A percentile compares a stretch with the other conserved stretches of the same genome.
These are phyloP conservation scores for Crypturellus undulatus DNA, from an alignment of 2,113 vertebrate genomes.

Conservation along the genomic window DNA sequence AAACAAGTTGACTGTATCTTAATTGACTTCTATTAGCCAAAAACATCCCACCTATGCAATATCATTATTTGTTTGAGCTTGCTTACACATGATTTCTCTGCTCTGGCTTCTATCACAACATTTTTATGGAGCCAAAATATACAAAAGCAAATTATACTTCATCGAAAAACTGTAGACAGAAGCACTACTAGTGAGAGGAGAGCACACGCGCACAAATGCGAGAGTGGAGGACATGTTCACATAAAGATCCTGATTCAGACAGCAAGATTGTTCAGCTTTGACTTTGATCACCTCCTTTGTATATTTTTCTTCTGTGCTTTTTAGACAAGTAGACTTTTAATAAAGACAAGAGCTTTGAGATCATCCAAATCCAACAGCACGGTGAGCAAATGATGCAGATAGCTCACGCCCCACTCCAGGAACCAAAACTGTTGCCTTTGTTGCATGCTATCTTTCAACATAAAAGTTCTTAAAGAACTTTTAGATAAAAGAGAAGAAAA, in stretches of 20 bases:
- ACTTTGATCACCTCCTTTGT: neutral
- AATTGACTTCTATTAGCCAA: neutral
- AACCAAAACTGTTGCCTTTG: neutral
- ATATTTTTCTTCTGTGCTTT: neutral
- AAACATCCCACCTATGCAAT: neutral
- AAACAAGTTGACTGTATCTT: neutral
- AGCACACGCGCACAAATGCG: no score
- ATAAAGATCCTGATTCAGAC: no score
- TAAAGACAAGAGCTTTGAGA: no score
- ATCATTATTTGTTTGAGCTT: neutral
- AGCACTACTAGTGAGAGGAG: no score
- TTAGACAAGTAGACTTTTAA: neutral
- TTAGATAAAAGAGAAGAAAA: neutral
- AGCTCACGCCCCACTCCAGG: neutral
- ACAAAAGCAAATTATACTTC: neutral
- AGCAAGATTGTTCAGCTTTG: no score
- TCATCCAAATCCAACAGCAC: neutral
- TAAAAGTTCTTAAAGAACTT: neutral
- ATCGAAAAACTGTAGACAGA: neutral
- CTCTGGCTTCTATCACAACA: neutral
- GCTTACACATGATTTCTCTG: neutral
- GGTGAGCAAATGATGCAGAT: neutral
- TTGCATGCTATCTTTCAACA: neutral
- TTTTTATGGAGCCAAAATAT: neutral
- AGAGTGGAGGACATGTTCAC: no score